A percentile compares a stretch with the other conserved stretches of the same genome.
phyloP scores from a whole-genome alignment of 2,888 invertebrate species.

The Megalurothrips usitatus region DNA sequence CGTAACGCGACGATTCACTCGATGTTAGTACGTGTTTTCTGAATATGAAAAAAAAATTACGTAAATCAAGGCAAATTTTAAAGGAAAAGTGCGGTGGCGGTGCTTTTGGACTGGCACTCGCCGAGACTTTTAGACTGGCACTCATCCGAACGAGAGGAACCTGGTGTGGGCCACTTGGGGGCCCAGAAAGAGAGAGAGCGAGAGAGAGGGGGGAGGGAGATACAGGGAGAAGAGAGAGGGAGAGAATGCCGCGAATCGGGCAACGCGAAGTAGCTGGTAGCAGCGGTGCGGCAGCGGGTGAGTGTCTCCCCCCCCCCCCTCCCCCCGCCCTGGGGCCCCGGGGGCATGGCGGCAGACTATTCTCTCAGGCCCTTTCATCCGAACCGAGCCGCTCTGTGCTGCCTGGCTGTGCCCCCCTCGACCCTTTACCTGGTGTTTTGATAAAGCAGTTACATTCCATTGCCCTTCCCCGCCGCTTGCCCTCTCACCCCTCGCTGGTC shows the following conservation, averaged over 20 bases:
- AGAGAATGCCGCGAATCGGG: not conserved
- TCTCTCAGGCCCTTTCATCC: slow-evolving; percentile 1
- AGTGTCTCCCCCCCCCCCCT: not conserved
- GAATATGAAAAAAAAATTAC: too few relatives aligned
- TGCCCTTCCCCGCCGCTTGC: not conserved
- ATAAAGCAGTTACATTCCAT: slow-evolving; percentile 17
- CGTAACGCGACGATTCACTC: too few relatives aligned
- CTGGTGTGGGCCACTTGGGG: too few relatives aligned
- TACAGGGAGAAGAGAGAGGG: not conserved
- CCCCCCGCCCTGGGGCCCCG: not conserved
- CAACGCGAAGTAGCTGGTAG: not conserved
- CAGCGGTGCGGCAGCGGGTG: not conserved
- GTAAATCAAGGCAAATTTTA: too few relatives aligned
- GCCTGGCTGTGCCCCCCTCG: not conserved
- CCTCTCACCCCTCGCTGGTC: not conserved
- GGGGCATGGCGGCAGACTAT: too few relatives aligned
- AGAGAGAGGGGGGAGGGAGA: not conserved
- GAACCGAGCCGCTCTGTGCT: not conserved
- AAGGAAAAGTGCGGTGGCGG: too few relatives aligned
- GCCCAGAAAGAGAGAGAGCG: too few relatives aligned
- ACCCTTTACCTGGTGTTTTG: slow-evolving; percentile 1
- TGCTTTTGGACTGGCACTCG: too few relatives aligned
- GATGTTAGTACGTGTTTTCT: too few relatives aligned
- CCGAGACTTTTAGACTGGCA: too few relatives aligned
- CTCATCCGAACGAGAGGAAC: too few relatives aligned